Conservation (phyloP, 1,140 invertebrate species). For the Trachelipus rathkii region DNA sequence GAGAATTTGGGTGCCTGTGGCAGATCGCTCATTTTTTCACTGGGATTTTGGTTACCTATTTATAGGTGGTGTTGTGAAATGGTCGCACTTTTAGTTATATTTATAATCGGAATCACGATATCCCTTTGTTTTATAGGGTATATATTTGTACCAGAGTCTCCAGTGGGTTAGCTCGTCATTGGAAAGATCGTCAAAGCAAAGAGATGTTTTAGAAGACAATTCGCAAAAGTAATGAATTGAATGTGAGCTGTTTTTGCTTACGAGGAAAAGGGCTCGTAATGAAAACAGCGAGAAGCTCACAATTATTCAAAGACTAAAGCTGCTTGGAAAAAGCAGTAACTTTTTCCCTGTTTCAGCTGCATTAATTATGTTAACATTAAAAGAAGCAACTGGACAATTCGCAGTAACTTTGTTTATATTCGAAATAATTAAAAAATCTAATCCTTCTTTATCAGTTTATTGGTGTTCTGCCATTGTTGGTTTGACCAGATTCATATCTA, state of each 20-base stretch:
- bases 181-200: constrained; percentile 25
- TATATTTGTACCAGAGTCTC: constrained; percentile 32
- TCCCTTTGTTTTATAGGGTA: constrained; percentile 17
- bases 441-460: not conserved
- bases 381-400: constrained; percentile 34
- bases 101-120: constrained; percentile 22
- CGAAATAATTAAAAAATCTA: not conserved
- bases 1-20: constrained; percentile 22
- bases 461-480: constrained; percentile 24
- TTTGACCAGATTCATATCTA: constrained; percentile 14
- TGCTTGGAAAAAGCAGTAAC: not conserved
- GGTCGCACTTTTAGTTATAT: constrained; percentile 26
- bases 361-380: constrained; percentile 22
- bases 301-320: not conserved
- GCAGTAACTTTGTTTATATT: constrained; percentile 17
- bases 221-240: constrained; percentile 16
- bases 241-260: constrained; percentile 18
- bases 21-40: constrained; percentile 30
- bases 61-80: constrained; percentile 28
- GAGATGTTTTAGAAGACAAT: not conserved
- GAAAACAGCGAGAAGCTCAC: not conserved
- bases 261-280: constrained; percentile 3
- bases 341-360: constrained; percentile 23
- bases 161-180: constrained; percentile 20
- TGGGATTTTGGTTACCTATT: constrained; percentile 31